Evolutionary conservation across 2,888 invertebrate genomes (phyloP).

Genomic region (Luperina testacea): DNA sequence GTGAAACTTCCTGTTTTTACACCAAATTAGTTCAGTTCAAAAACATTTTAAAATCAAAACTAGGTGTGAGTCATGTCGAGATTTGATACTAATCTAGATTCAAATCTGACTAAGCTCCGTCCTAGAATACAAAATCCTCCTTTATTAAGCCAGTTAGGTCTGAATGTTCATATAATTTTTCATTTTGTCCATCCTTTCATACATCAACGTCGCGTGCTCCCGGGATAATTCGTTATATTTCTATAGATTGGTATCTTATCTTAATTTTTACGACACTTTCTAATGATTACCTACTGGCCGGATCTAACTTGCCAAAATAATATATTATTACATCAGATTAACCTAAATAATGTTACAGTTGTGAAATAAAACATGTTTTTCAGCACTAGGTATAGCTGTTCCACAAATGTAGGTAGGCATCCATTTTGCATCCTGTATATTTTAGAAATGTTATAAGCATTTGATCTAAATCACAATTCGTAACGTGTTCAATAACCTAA

Average conservation of each 20-base stretch:
- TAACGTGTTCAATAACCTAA: constrained; percentile 44
- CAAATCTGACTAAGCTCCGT: not conserved
- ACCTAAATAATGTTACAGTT: constrained; percentile 51
- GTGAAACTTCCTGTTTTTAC: not conserved
- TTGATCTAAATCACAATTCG: constrained; percentile 53
- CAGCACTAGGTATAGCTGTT: constrained; percentile 1
- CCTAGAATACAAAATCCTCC: not conserved
- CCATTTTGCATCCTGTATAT: constrained; percentile 30
- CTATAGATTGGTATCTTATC: constrained; percentile 29
- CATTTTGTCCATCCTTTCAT: constrained; percentile 8
- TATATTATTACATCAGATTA: constrained; percentile 48
- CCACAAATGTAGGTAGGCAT: not conserved
- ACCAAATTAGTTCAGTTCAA: not conserved
- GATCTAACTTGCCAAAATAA: constrained; percentile 55
- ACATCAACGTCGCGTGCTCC: constrained; percentile 11
- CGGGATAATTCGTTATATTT: constrained; percentile 22
- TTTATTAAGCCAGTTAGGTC: not conserved
- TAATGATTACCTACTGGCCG: constrained; percentile 18
- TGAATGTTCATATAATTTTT: not conserved
- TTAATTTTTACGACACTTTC: constrained; percentile 28
- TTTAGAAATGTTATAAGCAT: constrained; percentile 33
- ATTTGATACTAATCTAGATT: constrained; percentile 12
- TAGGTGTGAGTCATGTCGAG: not conserved
- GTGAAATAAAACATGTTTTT: constrained; percentile 37
- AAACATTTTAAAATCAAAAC: not conserved